Evolutionary conservation across 2,888 invertebrate species (phyloP).

Genomic region (Leptinotarsa tumamoca): DNA sequence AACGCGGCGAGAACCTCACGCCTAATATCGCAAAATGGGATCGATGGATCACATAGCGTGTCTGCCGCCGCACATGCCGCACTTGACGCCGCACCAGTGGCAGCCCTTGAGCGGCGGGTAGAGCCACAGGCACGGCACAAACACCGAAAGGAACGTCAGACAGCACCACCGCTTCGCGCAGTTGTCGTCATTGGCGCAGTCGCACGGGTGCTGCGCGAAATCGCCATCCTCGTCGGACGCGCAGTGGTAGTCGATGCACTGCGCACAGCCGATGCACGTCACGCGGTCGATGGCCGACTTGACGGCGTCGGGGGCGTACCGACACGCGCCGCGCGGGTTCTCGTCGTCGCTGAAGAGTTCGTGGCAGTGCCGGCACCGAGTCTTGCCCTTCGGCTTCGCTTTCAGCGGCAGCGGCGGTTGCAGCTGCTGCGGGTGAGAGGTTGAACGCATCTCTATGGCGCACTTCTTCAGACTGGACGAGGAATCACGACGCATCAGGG

Average conservation of each 20-base stretch:
- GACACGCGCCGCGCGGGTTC: conserved; percentile 88
- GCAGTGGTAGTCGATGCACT: conserved; percentile 93
- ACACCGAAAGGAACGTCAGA: conserved; percentile 83
- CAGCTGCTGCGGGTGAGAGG: conserved; percentile 62
- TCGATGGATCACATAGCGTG: conserved; percentile 70
- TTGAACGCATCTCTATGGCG: conserved; percentile 53
- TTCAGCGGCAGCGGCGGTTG: conserved; percentile 69
- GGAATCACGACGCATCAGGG: conserved; percentile 67
- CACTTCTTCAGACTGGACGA: conserved; percentile 77
- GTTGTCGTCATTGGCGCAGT: conserved; percentile 77
- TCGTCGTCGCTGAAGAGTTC: conserved; percentile 85
- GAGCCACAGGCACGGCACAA: conserved; percentile 95
- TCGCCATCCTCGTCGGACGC: conserved; percentile 92
- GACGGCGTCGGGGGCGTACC: conserved; percentile 88
- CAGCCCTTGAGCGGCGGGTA: conserved; percentile 87
- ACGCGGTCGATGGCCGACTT: conserved; percentile 83
- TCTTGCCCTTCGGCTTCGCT: conserved; percentile 48
- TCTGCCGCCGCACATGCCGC: conserved; percentile 86
- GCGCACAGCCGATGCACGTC: conserved; percentile 84
- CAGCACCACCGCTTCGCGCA: conserved; percentile 89
- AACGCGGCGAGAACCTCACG: conserved; percentile 32
- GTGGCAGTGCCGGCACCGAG: conserved; percentile 78
- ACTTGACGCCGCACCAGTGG: conserved; percentile 84
- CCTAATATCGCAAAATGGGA: conserved; percentile 61
- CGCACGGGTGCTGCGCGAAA: conserved; percentile 86